Base-by-base conservation (phyloP, 2,888 invertebrate genomes). In the Aphidoletes aphidimyza region DNA sequence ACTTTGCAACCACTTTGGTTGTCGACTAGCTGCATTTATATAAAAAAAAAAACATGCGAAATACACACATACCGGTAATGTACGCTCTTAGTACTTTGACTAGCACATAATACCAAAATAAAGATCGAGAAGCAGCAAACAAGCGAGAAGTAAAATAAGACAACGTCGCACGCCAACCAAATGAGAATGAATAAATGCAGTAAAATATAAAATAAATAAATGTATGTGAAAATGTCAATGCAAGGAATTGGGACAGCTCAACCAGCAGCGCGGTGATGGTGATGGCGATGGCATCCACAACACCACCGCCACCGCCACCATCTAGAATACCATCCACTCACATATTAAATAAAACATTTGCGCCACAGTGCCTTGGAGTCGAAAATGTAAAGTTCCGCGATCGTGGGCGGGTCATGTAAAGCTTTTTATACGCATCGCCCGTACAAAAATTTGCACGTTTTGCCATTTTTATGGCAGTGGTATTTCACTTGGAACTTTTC, bases 161-260 rank as follows among this genome's bases (percentile, higher is more conserved):
- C 14, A n/a, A n/a, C n/a, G n/a, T n/a, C n/a, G n/a, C n/a, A n/a
- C n/a, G n/a, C n/a, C n/a, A n/a, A n/a, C n/a, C n/a, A n/a, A n/a
- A n/a, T n/a, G n/a, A n/a, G n/a, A n/a, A n/a, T 34, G 69, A 30
- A 34, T 14, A 30, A 69, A 69, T 69, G 69, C 69, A 69, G 69
- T 69, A 69, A 69, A 69, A 69, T 69, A 30, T 30, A 69, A 69
- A 69, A 69, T 69, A 69, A 69, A 69, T 69, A 69, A 69, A 69
- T 69, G 69, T 54, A 54, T 54, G 30, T 34, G 14, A 69, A 69
- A 69, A 30, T 69, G 69, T 69, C 69, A 69, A 69, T 69, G 69
- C 30, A 14, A 69, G 30, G 69, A 69, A 69, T 69, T 69, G 30
- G 30, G 30, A 69, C 69, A 69, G 34, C 14, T n/a, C n/a, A n/a